Base-by-base conservation (phyloP, 1,140 invertebrate species). In the Trachymyrmex septentrionalis region DNA sequence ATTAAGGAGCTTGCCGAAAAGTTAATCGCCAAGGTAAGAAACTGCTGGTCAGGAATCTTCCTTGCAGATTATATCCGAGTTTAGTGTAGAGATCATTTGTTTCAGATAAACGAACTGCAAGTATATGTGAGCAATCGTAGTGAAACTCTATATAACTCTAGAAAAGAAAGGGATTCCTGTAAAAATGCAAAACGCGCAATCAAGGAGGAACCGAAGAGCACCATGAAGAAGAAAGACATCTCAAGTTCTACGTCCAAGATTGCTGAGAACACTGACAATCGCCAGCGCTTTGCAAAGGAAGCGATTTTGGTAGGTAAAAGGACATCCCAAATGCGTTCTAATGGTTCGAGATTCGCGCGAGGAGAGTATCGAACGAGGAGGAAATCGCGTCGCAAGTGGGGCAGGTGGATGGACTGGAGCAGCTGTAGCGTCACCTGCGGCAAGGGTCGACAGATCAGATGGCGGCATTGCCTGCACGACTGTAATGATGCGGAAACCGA, bases 341-440 rank as follows among this genome's bases (percentile, higher is more conserved):
- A 24, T 3, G 50, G 12, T 2, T 64, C 50, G 30, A 88, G 27
- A 30, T 30, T 48, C 0, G 19, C 24, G 6, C 66, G 61, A n/a
- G 66, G 27, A 50, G 44, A 86, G 3, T 50, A 61, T 19, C 59
- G 9, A 1, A 61, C n/a, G 9, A 48, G 34, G 9, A 86, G 24
- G 59, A 92, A 67, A 53, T 73, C 61, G 2, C 72, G 64, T 34
- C 82, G 71, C 34, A 93, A 93, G 16, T 96, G 96, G 96, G 94
- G 95, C 72, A 94, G 96, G 85, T 96, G 96, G 96, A 96, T 95
- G 59, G 94, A 96, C 78, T 96, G 96, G 95, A 96, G 96, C 64
- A 92, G 95, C 34, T 96, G 96, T 90, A 96, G 96, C 80, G 96
- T 96, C 44, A 96, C 95, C 63, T 96, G 96, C 78, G 96, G 96